Percentiles rank a stretch among this genome's conserved stretches.
Evolutionary conservation across 2,888 invertebrate genomes (phyloP).

Genomic region (Agelastica alni): DNA sequence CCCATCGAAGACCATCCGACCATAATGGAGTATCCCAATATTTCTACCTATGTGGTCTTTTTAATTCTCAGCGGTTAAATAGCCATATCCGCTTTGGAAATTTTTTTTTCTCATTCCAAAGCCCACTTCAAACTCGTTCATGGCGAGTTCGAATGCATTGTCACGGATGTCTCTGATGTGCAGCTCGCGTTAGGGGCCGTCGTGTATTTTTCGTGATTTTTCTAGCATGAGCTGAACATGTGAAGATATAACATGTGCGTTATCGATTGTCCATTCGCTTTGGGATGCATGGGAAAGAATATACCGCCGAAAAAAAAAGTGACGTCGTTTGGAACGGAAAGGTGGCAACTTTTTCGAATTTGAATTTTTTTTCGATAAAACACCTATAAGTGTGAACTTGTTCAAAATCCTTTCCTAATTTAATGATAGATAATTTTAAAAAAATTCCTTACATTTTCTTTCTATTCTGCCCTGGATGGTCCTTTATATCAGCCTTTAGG

Average conservation of each 20-base stretch:
- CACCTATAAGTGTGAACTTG: too few relatives aligned
- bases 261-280: too few relatives aligned
- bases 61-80: conserved; percentile 38
- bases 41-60: conserved; percentile 53
- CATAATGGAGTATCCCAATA: conserved; percentile 48
- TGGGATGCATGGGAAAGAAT: too few relatives aligned
- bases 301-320: too few relatives aligned
- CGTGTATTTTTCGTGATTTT: conserved; percentile 12
- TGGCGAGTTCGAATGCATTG: conserved; percentile 6
- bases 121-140: conserved; percentile 13
- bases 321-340: too few relatives aligned
- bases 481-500: too few relatives aligned
- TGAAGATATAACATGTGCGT: conserved; percentile 12
- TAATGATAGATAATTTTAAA: too few relatives aligned
- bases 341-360: too few relatives aligned
- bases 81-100: conserved; percentile 35
- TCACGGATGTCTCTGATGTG: conserved; percentile 14
- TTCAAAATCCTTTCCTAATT: too few relatives aligned
- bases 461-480: too few relatives aligned
- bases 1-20: conserved; percentile 12
- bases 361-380: too few relatives aligned
- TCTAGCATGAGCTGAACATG: conserved; percentile 14
- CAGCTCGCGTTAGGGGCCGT: background rate
- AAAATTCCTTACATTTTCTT: too few relatives aligned
- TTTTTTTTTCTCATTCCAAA: conserved; percentile 1